These are phyloP conservation scores for Stenolophus ochropezus DNA, from an alignment of 2,888 invertebrate genomes.

Conservation along the genomic window DNA sequence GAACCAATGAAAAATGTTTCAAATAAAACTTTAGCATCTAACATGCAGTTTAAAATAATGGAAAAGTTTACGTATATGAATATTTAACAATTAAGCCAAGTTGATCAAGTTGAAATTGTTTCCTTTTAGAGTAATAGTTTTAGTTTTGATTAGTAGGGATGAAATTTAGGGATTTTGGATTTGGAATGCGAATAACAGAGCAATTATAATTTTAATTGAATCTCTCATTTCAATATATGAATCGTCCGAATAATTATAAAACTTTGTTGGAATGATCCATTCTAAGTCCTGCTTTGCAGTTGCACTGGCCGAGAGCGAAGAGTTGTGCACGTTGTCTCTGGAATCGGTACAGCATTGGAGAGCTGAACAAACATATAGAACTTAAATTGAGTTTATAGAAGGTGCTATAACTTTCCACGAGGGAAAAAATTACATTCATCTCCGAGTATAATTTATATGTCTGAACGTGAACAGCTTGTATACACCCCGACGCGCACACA, in stretches of 20 bases:
- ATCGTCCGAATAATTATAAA: slow-evolving; percentile 27
- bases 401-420: slow-evolving; percentile 28
- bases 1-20: not conserved
- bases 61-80: not conserved
- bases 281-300: not conserved
- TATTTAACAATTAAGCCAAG: slow-evolving; percentile 4
- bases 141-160: slow-evolving; percentile 1
- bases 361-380: slow-evolving; percentile 45
- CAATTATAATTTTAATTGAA: slow-evolving; percentile 39
- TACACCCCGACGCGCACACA: not conserved
- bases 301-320: not conserved
- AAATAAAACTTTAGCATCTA: not conserved
- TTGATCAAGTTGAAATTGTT: not conserved
- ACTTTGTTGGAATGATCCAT: slow-evolving; percentile 28
- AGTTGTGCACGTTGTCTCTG: slow-evolving; percentile 13
- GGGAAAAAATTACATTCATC: slow-evolving; percentile 41
- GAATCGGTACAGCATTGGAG: slow-evolving; percentile 21
- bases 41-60: not conserved
- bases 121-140: slow-evolving; percentile 4
- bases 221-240: slow-evolving; percentile 29
- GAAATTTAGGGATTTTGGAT: slow-evolving; percentile 20
- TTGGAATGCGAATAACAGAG: not conserved
- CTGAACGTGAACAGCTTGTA: slow-evolving; percentile 14
- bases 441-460: slow-evolving; percentile 39
- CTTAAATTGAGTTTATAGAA: slow-evolving; percentile 48